phyloP scores from a whole-genome alignment of 2,888 invertebrate genomes.

The Lepidonotus clava region DNA sequence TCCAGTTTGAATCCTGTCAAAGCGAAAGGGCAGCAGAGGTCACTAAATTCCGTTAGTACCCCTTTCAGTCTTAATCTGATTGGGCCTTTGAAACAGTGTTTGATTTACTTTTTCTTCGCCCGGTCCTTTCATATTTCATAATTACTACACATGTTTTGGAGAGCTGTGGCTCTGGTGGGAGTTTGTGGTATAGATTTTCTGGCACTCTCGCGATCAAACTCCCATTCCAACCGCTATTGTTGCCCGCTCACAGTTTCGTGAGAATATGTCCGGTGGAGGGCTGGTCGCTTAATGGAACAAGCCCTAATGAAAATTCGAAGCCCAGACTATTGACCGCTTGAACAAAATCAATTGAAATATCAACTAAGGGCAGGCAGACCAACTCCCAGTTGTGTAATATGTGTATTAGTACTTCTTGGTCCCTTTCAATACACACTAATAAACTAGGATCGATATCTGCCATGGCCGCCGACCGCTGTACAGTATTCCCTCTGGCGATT shows the following conservation, averaged over 20 bases:
- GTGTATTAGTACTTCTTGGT: constrained; percentile 46
- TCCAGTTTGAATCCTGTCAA: no score
- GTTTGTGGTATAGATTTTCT: constrained; percentile 15
- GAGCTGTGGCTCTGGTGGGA: background rate
- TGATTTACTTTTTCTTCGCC: no score
- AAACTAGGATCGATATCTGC: constrained; percentile 29
- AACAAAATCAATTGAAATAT: constrained; percentile 51
- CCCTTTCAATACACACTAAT: constrained; percentile 51
- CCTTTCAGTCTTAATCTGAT: no score
- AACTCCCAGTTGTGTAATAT: constrained; percentile 32
- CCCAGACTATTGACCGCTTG: constrained; percentile 34
- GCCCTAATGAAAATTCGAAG: constrained; percentile 42
- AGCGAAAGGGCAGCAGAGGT: no score
- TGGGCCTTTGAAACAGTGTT: no score
- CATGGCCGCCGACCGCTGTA: constrained; percentile 30
- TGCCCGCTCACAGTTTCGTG: constrained; percentile 13
- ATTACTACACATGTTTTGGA: no score
- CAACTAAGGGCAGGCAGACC: background rate
- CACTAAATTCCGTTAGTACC: no score
- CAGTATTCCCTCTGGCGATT: constrained; percentile 36
- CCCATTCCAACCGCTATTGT: background rate
- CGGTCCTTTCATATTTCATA: no score
- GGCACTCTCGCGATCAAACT: constrained; percentile 9
- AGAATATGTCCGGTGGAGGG: constrained; percentile 32
- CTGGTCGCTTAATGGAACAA: constrained; percentile 29